These are phyloP conservation scores for Pipistrellus pipistrellus DNA, from an alignment of 2,797 vertebrate species.

Conservation along the genomic window DNA sequence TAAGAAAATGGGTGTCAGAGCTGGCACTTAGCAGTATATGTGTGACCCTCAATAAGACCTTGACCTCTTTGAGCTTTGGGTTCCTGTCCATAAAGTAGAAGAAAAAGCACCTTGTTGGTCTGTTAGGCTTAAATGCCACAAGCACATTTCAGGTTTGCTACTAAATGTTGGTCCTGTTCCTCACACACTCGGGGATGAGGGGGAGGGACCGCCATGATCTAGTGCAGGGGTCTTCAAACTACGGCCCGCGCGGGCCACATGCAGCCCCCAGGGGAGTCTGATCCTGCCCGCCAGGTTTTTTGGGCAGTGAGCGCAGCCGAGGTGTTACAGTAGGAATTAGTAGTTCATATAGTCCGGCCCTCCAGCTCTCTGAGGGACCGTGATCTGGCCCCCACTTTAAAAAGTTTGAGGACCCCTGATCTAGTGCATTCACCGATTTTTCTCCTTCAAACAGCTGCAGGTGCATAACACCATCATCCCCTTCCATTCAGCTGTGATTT, in stretches of 20 bases:
- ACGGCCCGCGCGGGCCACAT: no score
- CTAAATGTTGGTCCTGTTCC: background rate
- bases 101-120: background rate
- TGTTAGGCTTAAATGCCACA: background rate
- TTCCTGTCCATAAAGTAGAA: background rate
- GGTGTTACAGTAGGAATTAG: no score
- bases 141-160: background rate
- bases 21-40: background rate
- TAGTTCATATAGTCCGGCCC: no score
- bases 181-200: background rate
- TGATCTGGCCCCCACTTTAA: no score
- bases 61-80: background rate
- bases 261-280: no score
- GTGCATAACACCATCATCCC: fast-evolving
- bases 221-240: no score
- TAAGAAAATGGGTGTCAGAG: background rate
- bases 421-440: background rate
- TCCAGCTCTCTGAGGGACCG: no score
- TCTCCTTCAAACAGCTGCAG: background rate
- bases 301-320: no score
- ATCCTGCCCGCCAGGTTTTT: no score
- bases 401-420: no score
- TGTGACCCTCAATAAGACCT: background rate
- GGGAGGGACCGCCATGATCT: fast-evolving
- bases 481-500: background rate